Evolutionary conservation across 2,797 vertebrate species (phyloP).

Genomic region (Babyrousa celebensis): DNA sequence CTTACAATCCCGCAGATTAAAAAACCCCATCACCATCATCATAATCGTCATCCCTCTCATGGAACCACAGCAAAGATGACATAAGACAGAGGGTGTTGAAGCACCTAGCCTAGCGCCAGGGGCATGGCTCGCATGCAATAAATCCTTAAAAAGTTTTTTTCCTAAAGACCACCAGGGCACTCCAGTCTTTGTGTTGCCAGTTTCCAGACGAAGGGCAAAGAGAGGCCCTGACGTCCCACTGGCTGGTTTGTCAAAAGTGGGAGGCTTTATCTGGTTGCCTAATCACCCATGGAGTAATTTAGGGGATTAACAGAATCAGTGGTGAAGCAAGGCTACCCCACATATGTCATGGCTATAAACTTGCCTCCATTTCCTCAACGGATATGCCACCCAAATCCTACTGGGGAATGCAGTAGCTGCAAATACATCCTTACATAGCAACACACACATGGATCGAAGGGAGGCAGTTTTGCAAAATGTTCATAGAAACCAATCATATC

Average conservation of each 20-base stretch:
- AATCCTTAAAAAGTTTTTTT: not conserved
- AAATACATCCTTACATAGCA: not conserved
- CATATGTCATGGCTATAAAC: not conserved
- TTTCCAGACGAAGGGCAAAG: constrained; percentile 19
- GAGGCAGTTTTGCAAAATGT: not conserved
- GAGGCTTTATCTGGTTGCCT: not conserved
- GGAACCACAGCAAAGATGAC: not conserved
- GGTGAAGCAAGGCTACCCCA: not conserved
- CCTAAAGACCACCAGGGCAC: not conserved
- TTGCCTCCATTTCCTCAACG: not conserved
- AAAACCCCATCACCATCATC: not conserved
- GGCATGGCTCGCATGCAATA: not conserved
- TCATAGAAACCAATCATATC: not conserved
- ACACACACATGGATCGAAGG: not conserved
- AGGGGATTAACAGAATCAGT: not conserved
- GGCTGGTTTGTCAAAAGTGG: not conserved
- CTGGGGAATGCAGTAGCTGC: not conserved
- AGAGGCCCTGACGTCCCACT: not conserved
- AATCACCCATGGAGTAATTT: not conserved
- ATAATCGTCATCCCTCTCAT: not conserved
- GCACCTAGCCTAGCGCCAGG: not conserved
- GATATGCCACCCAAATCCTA: fast-evolving
- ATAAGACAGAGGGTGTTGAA: not conserved
- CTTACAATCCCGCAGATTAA: not conserved
- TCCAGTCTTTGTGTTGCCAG: not conserved